Base-by-base conservation (phyloP, 2,888 invertebrate genomes). In the Pegoplata infirma region DNA sequence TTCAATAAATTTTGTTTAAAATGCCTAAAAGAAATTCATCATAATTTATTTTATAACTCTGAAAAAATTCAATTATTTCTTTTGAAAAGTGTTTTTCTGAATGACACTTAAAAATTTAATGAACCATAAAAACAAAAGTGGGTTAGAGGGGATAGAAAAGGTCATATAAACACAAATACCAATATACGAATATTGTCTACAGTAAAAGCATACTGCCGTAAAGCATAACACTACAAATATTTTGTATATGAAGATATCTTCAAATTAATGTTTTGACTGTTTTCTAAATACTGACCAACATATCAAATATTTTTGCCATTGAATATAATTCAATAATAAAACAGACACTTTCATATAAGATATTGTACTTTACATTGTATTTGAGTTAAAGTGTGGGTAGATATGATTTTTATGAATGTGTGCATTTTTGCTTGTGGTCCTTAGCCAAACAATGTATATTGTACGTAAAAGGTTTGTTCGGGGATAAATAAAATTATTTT, bases 91-190 rank as follows among this genome's bases (percentile, higher is more conserved):
- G 51, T 58, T 51, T 32, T n/a, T 21, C 4, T 49, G 36, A 58
- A 21, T 14, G 49, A 58, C 68, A 69, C 68, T 69, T 51, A 59
- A 53, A n/a, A 59, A 69, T 51, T 69, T 69, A 69, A 69, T 69
- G 69, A 69, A 69, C 17, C 53, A 53, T 69, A 51, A 69, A 69
- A 51, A 25, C 17, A 49, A 40, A 68, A 25, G 51, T 23, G 21
- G n/a, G 5, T n/a, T n/a, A n/a, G n/a, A n/a, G n/a, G 5, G 23
- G 23, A 58, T 40, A 56, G n/a, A 23, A 40, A 58, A 17, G 7
- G 21, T 46, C n/a, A 46, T n/a, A 28, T 21, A 12, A 46, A 46
- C 28, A 44, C 28, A n/a, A n/a, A n/a, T n/a, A n/a, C n/a, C n/a
- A n/a, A n/a, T n/a, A n/a, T n/a, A n/a, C n/a, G n/a, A n/a, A n/a